Evolutionary conservation across 2,888 invertebrate species (phyloP).

Genomic region (Cheilosia soror): DNA sequence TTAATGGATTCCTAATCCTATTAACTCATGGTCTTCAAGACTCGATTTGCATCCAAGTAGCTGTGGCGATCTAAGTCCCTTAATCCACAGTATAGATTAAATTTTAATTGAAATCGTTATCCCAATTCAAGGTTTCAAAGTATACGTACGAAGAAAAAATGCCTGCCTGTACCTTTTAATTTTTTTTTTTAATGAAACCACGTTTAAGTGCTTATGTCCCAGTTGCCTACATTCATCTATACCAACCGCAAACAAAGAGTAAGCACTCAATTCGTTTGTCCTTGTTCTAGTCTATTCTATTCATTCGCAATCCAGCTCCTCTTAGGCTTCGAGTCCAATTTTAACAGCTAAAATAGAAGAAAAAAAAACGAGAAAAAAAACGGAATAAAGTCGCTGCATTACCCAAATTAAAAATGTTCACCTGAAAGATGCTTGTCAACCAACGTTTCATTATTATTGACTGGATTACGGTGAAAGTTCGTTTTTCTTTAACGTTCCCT

Average conservation of each 20-base stretch:
- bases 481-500: neutral
- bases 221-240: conserved; percentile 36
- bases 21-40: too few relatives aligned
- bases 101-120: too few relatives aligned
- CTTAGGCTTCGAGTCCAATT: conserved; percentile 50
- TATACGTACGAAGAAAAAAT: too few relatives aligned
- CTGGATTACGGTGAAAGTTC: conserved; percentile 25
- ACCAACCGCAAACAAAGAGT: neutral
- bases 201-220: conserved; percentile 40
- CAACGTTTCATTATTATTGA: conserved; percentile 48
- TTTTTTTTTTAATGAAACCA: conserved; percentile 13
- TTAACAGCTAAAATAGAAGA: conserved; percentile 19
- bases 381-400: conserved; percentile 42
- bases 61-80: too few relatives aligned
- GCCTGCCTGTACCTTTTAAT: too few relatives aligned
- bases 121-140: too few relatives aligned
- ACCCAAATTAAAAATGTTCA: conserved; percentile 59
- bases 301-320: conserved; percentile 54
- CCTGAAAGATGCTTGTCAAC: conserved; percentile 46
- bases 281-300: conserved; percentile 61
- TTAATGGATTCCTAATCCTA: too few relatives aligned
- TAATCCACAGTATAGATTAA: too few relatives aligned
- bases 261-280: conserved; percentile 46
- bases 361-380: conserved; percentile 21
- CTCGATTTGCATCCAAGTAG: too few relatives aligned